Evolutionary conservation across 1,140 invertebrate species (phyloP).

Genomic region (Sitobion miscanthi): DNA sequence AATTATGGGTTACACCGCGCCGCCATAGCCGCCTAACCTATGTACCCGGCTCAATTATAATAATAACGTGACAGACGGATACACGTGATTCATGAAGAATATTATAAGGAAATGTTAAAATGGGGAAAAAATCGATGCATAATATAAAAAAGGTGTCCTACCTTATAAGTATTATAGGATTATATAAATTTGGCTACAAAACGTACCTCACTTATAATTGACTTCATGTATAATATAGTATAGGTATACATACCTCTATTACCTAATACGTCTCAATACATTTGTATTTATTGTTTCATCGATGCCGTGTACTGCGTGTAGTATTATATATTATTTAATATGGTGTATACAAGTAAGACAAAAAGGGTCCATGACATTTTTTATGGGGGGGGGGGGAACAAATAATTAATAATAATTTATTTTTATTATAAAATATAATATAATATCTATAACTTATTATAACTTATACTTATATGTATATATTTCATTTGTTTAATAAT

Average conservation of each 20-base stretch:
- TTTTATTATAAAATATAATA: no score
- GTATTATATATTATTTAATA: not conserved
- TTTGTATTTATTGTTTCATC: not conserved
- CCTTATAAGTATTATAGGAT: not conserved
- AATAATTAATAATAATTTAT: no score
- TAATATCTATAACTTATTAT: no score
- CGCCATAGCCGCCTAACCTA: not conserved
- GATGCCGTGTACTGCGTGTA: not conserved
- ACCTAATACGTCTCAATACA: not conserved
- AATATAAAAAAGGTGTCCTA: not conserved
- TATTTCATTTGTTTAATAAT: no score
- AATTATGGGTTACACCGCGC: conserved; percentile 46
- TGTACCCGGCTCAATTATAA: conserved; percentile 41
- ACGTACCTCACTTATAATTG: not conserved
- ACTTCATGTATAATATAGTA: not conserved
- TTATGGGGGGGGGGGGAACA: no score
- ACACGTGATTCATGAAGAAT: conserved; percentile 49
- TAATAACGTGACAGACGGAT: conserved; percentile 54
- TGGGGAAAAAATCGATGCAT: conserved; percentile 9
- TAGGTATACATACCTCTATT: not conserved
- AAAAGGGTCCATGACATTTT: no score
- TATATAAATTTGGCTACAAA: not conserved
- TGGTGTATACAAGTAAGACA: not conserved
- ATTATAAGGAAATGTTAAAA: conserved; percentile 22
- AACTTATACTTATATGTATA: no score